These are phyloP conservation scores for Achroia grisella DNA, from an alignment of 1,140 invertebrate species.

Conservation along the genomic window DNA sequence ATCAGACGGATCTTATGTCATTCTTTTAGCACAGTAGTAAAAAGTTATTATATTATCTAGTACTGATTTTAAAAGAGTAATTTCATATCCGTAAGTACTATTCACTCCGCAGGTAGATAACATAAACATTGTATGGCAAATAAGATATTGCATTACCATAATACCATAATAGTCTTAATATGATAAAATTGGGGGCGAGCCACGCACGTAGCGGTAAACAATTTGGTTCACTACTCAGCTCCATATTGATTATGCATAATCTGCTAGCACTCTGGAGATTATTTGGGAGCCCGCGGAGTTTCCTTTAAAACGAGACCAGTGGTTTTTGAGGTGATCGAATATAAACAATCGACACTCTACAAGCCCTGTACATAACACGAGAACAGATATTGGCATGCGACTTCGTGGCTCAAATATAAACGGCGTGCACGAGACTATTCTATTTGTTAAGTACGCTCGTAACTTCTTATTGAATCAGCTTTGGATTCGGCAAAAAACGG, in stretches of 20 bases:
- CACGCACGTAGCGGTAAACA: slow-evolving; percentile 3
- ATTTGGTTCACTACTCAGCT: slow-evolving; percentile 3
- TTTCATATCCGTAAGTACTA: too few relatives aligned
- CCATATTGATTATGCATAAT: slow-evolving; percentile 8
- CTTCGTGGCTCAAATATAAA: slow-evolving; percentile 13
- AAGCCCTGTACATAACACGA: not conserved
- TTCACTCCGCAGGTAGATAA: too few relatives aligned
- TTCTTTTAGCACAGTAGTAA: too few relatives aligned
- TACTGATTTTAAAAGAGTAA: too few relatives aligned
- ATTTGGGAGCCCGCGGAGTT: slow-evolving; percentile 2
- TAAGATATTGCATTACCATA: not conserved
- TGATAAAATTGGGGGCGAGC: not conserved
- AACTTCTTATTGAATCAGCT: slow-evolving; percentile 58
- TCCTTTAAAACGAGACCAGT: slow-evolving; percentile 11
- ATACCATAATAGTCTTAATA: not conserved
- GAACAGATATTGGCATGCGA: slow-evolving; percentile 1
- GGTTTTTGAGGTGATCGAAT: slow-evolving; percentile 24
- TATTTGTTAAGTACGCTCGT: slow-evolving; percentile 30
- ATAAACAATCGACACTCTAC: slow-evolving; percentile 19
- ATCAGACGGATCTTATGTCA: too few relatives aligned
- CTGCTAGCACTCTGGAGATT: slow-evolving; percentile 5
- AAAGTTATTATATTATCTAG: too few relatives aligned
- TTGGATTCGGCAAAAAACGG: slow-evolving; percentile 29
- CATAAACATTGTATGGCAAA: too few relatives aligned
- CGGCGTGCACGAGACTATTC: slow-evolving; percentile 15